Evolutionary conservation across 1,140 invertebrate species (phyloP), one percentile per base, ranked within the genome.

Genomic region (Anastrepha obliqua): DNA sequence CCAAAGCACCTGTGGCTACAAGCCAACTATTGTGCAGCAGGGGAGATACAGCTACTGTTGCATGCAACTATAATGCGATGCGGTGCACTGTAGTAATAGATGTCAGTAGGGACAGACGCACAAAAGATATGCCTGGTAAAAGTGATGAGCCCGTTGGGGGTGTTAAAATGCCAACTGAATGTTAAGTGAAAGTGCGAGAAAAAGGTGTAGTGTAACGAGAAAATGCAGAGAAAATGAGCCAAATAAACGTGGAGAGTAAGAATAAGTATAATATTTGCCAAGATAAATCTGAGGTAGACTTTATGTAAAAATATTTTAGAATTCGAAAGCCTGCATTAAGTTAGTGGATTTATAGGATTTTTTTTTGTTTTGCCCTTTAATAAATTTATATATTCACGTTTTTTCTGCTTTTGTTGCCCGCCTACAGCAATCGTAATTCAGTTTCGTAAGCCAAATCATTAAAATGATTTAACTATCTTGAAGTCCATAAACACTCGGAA

Each of bases 1-100:
- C 67, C 42, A 74, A 74, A 74, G 42, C 67, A 74, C 67, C 67
- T 74, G 67, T 74, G 67, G 67, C 67, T 74, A 74, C 17, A n/a
- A 74, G 29, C 42, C 67, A 47, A 74, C 42, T 17, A 47, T n/a
- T 62, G 42, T 70, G 67, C 64, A 65, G n/a, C 51, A 55, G 7
- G 64, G 64, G 20, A 8, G 64, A 44, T 44, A 5, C 44, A 7
- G 4, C 13, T 47, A 11, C 15, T 47, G 42, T 67, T 29, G 64
- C 64, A 67, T 17, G 67, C 67, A 42, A 70, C 20, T 70, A 42
- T 29, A 70, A 29, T 44, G 65, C 65, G 42, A 47, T n/a, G 60
- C 44, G 42, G 13, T 74, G 15, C 29, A 1, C 42, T 1, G 13
- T 5, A 4, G 15, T 74, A 74, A 74, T 74, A 47, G 67, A 47